Evolutionary conservation across 2,888 invertebrate genomes (phyloP).

Genomic region (Altica lythri): DNA sequence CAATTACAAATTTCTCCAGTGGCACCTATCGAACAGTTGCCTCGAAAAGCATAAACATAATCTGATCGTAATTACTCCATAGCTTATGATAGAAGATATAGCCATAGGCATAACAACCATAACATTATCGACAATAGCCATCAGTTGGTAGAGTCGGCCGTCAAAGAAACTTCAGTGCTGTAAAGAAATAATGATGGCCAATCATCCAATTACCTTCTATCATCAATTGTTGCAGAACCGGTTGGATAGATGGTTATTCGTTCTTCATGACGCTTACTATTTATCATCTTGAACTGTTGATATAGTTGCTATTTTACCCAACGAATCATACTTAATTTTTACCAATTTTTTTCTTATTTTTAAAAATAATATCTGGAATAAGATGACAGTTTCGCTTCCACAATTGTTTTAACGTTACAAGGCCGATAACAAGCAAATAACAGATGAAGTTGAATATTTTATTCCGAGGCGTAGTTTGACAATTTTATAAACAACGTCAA

Average conservation of each 20-base stretch:
- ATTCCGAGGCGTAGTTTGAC: too few species aligned
- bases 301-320: too few species aligned
- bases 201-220: conserved; percentile 56
- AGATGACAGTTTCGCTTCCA: too few species aligned
- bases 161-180: conserved; percentile 50
- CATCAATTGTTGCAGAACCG: conserved; percentile 53
- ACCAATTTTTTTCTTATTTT: too few species aligned
- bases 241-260: conserved; percentile 25
- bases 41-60: conserved; percentile 18
- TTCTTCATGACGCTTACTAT: conserved; percentile 18
- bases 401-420: too few species aligned
- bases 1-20: too few species aligned
- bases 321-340: too few species aligned
- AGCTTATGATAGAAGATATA: conserved; percentile 44
- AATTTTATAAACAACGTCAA: too few species aligned
- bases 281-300: conserved; percentile 18
- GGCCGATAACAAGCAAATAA: too few species aligned
- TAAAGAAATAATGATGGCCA: conserved; percentile 53
- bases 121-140: conserved; percentile 52
- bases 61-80: conserved; percentile 36
- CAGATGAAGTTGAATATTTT: too few species aligned
- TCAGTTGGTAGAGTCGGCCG: conserved; percentile 50
- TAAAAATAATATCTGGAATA: too few species aligned
- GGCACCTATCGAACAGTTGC: neutral
- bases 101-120: conserved; percentile 48